Evolutionary conservation across 2,797 vertebrate species (phyloP).

Genomic region (Avahi laniger): DNA sequence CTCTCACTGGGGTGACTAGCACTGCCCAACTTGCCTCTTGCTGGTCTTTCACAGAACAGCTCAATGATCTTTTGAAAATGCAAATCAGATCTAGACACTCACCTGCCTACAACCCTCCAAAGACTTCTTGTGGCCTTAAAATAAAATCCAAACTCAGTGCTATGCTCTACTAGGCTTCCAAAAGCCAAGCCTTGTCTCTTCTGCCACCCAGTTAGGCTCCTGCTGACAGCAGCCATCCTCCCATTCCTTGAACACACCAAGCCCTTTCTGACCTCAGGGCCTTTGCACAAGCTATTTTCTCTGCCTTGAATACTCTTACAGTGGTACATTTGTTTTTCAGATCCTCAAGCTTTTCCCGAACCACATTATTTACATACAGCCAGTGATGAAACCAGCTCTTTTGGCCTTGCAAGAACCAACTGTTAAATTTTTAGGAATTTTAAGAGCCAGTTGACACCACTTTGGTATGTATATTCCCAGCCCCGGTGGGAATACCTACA

Average conservation of each 20-base stretch:
- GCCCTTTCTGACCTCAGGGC: not conserved
- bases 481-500: not conserved
- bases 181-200: not conserved
- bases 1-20: not conserved
- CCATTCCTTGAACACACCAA: not conserved
- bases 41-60: not conserved
- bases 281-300: not conserved
- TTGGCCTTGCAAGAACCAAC: not conserved
- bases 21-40: not conserved
- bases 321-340: not conserved
- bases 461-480: not conserved
- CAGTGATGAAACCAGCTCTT: not conserved
- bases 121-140: slow-evolving; percentile 27
- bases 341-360: not conserved
- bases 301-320: not conserved
- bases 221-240: not conserved
- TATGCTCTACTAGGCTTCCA: not conserved
- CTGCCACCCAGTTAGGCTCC: rapidly evolving
- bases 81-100: not conserved
- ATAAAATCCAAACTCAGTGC: not conserved
- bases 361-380: not conserved
- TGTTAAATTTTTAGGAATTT: not conserved
- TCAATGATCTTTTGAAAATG: not conserved
- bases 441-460: not conserved
- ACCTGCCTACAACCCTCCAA: not conserved